Conservation (phyloP, 2,113 vertebrate species). For the Leiothrix lutea region DNA sequence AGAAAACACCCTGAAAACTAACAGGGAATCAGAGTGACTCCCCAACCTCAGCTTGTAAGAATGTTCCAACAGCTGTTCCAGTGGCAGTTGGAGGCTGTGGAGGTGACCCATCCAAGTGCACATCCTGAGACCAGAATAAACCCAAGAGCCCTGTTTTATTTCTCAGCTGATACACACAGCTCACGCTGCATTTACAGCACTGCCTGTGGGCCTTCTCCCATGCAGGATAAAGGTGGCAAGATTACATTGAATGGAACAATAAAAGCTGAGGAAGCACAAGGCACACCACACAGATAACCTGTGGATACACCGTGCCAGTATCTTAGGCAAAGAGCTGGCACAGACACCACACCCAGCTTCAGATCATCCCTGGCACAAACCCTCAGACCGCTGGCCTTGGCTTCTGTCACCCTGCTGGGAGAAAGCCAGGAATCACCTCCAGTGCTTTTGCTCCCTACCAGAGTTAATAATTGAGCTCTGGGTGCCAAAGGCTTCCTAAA, state of each 20-base stretch:
- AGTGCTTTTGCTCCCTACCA: neutral
- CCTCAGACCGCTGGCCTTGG: neutral
- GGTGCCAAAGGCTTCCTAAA: neutral
- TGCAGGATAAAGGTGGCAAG: neutral
- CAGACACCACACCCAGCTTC: rapidly evolving
- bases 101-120: rapidly evolving
- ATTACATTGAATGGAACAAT: neutral
- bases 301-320: neutral
- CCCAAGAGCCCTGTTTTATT: rapidly evolving
- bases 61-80: neutral
- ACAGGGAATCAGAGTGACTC: neutral
- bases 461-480: neutral
- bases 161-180: neutral
- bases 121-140: neutral
- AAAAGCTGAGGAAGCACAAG: neutral
- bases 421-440: neutral
- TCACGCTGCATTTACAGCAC: rapidly evolving
- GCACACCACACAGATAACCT: neutral
- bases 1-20: neutral
- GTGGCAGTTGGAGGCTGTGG: rapidly evolving
- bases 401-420: neutral
- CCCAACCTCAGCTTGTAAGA: neutral
- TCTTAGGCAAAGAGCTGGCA: neutral
- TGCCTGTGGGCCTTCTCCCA: neutral
- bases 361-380: neutral